Base-by-base conservation (phyloP, 2,113 vertebrate species). In the Ameiurus melas region DNA sequence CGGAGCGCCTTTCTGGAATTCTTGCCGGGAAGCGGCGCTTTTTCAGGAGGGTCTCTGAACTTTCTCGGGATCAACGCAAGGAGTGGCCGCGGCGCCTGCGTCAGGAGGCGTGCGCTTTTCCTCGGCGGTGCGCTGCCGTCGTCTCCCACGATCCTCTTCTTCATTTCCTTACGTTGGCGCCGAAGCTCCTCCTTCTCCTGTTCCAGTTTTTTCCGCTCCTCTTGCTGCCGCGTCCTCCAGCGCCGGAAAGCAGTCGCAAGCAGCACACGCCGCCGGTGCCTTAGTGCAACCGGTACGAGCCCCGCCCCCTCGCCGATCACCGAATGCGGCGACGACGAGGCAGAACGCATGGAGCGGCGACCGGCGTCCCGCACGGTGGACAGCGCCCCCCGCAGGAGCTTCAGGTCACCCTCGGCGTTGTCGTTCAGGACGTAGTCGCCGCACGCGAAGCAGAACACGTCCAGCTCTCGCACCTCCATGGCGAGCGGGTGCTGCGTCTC, bases 381-480 rank as follows among this genome's bases (percentile, higher is more conserved):
- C 86, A 99, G 96, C 0, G 98, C 96, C 85, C 97, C 98, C 79
- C 98, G 94, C 85, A 99, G 96, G 93, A 99, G 96, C 92, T 97
- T 98, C 90, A 99, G 94, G 92, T 99, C 98, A 0, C 98, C 98
- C 92, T 99, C 98, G 0, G 97, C 96, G 85, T 99, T 99, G 92
- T 99, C 98, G 17, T 99, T 99, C 85, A 99, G 96, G 71, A 98
- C 98, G 19, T 99, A 99, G 92, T 99, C 98, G 88, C 97, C 95
- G 89, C 98, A 99, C 88, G 97, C 96, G 84, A 99, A 99, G 88
- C 98, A 99, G 93, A 99, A 99, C 89, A 99, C 98, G 27, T 99
- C 97, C 86, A 99, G 96, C 86, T 99, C 98, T 7, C 97, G 96
- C 83, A 99, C 97, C 79, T 99, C 98, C 98, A 99, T 99, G 47